phyloP scores from a whole-genome alignment of 2,797 vertebrate species.

The Nyctibius grandis region DNA sequence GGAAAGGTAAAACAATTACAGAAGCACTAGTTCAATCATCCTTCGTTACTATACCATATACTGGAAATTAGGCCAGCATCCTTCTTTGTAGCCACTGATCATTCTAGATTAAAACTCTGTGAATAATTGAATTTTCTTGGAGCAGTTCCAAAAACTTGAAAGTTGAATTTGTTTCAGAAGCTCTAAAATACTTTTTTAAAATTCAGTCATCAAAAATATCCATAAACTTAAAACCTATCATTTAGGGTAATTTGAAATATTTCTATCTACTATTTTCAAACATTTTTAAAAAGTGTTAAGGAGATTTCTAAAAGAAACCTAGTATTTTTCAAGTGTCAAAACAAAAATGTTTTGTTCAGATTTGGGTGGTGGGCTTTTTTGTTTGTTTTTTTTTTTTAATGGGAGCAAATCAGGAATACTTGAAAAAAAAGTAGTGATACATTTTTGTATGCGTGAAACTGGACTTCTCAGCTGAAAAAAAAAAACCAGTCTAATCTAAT shows the following conservation, averaged over 20 bases:
- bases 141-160: background rate
- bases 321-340: background rate
- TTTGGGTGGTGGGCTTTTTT: background rate
- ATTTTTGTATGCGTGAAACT: background rate
- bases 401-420: background rate
- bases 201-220: background rate
- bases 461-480: background rate
- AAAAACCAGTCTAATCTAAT: background rate
- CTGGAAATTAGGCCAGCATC: background rate
- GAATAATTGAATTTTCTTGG: background rate
- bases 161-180: background rate
- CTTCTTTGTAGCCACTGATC: background rate
- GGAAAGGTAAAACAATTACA: background rate
- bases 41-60: background rate
- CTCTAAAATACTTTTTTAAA: background rate
- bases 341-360: background rate
- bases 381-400: background rate
- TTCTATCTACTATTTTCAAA: background rate
- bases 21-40: background rate
- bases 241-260: background rate
- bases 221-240: background rate
- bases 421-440: background rate
- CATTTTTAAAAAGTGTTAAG: background rate
- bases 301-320: background rate
- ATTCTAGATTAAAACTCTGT: background rate